Conservation (phyloP, 1,140 invertebrate genomes). For the Phymastichus coffea region DNA sequence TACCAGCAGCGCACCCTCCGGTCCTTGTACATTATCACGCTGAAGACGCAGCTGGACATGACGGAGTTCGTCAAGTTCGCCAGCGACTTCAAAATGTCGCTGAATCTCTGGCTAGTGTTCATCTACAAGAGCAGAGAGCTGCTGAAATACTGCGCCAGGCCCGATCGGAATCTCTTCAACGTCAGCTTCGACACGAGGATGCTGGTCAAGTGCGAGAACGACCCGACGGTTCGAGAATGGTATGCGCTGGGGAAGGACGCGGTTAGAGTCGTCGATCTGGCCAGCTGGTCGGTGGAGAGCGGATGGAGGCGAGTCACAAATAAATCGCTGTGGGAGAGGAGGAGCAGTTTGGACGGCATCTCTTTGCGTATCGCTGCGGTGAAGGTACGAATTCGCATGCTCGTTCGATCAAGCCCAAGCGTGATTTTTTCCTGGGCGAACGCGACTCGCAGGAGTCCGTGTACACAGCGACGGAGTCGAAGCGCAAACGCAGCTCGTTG, state of each 20-base stretch:
- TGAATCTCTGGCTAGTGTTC: constrained; percentile 11
- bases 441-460: background rate
- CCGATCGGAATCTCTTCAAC: constrained; percentile 9
- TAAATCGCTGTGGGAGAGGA: background rate
- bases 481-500: background rate
- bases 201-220: constrained; percentile 7
- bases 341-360: background rate
- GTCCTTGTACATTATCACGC: background rate
- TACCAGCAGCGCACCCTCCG: background rate
- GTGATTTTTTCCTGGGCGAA: too few relatives aligned
- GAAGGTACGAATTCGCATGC: background rate
- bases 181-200: constrained; percentile 7
- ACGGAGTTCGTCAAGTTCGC: constrained; percentile 14
- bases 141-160: constrained; percentile 1
- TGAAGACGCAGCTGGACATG: background rate
- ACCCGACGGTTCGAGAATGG: constrained; percentile 10
- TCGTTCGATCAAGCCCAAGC: too few relatives aligned
- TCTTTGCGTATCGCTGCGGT: constrained; percentile 4
- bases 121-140: background rate
- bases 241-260: background rate
- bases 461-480: background rate
- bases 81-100: constrained; percentile 1
- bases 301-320: background rate
- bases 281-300: background rate
- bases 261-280: background rate